phyloP scores from a whole-genome alignment of 2,113 vertebrate species.

The Anhinga rufa region DNA sequence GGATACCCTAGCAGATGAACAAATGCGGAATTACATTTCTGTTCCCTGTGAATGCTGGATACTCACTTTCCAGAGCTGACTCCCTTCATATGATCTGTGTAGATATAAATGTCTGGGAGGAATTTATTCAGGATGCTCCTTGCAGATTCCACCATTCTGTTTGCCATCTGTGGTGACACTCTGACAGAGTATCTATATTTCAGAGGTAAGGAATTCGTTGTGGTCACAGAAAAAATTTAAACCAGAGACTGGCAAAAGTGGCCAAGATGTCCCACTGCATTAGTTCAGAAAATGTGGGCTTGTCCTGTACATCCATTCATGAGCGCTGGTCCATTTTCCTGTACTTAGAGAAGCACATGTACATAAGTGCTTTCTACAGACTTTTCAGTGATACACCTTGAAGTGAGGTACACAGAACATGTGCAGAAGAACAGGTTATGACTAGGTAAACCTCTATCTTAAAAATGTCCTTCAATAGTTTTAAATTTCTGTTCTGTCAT shows the following conservation, averaged over 20 bases:
- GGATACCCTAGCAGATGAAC: not conserved
- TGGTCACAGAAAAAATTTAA: not conserved
- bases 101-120: conserved; percentile 94
- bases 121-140: conserved; percentile 90
- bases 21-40: not conserved
- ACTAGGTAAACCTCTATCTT: not conserved
- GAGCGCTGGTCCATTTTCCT: not conserved
- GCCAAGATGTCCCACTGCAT: not conserved
- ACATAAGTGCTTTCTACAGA: not conserved
- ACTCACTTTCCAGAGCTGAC: conserved; percentile 91
- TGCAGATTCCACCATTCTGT: conserved; percentile 93
- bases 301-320: not conserved
- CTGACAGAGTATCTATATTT: conserved; percentile 84
- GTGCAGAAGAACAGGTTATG: not conserved
- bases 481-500: not conserved
- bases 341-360: not conserved
- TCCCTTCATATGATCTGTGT: conserved; percentile 97
- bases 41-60: not conserved
- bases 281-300: not conserved
- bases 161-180: conserved; percentile 96
- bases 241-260: not conserved
- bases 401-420: not conserved
- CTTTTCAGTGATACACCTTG: not conserved
- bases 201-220: conserved; percentile 58
- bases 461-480: not conserved